Base-by-base conservation (phyloP, 2,888 invertebrate genomes). In the Nowickia ferox region DNA sequence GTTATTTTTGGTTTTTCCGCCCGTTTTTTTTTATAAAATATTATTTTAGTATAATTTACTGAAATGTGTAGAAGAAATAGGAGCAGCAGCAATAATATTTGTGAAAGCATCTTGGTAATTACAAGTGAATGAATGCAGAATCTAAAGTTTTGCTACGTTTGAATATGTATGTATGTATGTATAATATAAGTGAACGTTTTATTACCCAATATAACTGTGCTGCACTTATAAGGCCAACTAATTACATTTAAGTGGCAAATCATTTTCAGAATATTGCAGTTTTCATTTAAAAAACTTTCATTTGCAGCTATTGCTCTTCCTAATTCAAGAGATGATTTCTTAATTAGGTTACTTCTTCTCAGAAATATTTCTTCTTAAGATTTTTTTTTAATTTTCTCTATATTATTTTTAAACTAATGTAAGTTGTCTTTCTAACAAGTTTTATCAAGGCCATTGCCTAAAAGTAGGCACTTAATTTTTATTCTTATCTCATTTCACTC, bases 1-100 rank as follows among this genome's bases (percentile, higher is more conserved):
- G 86, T 80, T 86, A 76, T 86, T 83, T 80, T 72, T 48, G 61
- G 59, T 59, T 72, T 65, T 83, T 83, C 53, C 66, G 72, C 66
- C 65, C 71, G 83, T 83, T 83, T 30, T 30, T 30, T 22, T 9
- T 61, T 59, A 51, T 65, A 84, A 78, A 84, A 84, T 84, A 78
- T 84, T 78, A 19, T 83, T 71, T 19, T 72, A 46, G 55, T 15
- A 30, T 51, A 66, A n/a, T 65, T 44, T 44, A 1, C 61, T 3
- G 22, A 13, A 4, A 9, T 19, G 15, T n/a, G 22, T 15, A 46
- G 8, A 19, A 61, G 78, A 40, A 77, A 42, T 13, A 30, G 4
- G 15, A 38, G 44, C 30, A 61, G n/a, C 11, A 13, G 59, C 19
- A 22, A 51, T 11, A 44, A 17, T 63, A 40, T 17, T 74, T 48